Percentiles rank a stretch among this genome's conserved stretches.
These are phyloP conservation scores for Serripes groenlandicus DNA, from an alignment of 2,888 invertebrate species.

Conservation along the genomic window DNA sequence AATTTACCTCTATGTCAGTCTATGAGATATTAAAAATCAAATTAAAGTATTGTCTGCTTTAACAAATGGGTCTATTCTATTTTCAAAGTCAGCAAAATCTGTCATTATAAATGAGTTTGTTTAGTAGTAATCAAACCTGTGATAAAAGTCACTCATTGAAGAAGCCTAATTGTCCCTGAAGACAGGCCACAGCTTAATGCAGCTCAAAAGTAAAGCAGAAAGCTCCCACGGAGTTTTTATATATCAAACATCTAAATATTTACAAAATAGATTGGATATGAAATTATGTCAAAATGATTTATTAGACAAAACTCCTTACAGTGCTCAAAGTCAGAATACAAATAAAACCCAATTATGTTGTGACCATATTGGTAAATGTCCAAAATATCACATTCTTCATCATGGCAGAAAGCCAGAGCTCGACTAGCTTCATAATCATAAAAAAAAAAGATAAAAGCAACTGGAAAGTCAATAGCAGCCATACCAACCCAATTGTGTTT, in stretches of 20 bases:
- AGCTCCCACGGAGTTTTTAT: too few relatives aligned
- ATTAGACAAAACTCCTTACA: neutral
- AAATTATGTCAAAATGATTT: neutral
- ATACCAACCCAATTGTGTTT: neutral
- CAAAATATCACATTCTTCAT: neutral
- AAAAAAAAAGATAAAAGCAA: conserved; percentile 5
- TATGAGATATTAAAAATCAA: too few relatives aligned
- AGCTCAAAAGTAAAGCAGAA: too few relatives aligned
- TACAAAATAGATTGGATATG: neutral
- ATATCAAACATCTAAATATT: neutral
- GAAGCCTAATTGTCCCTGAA: too few relatives aligned
- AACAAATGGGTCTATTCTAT: too few relatives aligned
- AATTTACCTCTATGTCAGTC: too few relatives aligned
- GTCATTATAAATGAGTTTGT: too few relatives aligned
- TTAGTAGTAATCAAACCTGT: too few relatives aligned
- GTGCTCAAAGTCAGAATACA: neutral
- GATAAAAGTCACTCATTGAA: too few relatives aligned
- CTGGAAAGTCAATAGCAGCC: conserved; percentile 9
- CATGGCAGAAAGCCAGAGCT: conserved; percentile 6
- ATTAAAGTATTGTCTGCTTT: too few relatives aligned
- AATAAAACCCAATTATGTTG: conserved; percentile 8
- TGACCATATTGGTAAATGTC: conserved; percentile 11
- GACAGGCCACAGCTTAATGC: too few relatives aligned
- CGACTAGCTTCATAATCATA: neutral
- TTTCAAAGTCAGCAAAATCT: too few relatives aligned